Percentiles rank a stretch among this genome's conserved stretches.
Evolutionary conservation across 1,140 invertebrate genomes (phyloP).

Genomic region (Pentalonia nigronervosa): DNA sequence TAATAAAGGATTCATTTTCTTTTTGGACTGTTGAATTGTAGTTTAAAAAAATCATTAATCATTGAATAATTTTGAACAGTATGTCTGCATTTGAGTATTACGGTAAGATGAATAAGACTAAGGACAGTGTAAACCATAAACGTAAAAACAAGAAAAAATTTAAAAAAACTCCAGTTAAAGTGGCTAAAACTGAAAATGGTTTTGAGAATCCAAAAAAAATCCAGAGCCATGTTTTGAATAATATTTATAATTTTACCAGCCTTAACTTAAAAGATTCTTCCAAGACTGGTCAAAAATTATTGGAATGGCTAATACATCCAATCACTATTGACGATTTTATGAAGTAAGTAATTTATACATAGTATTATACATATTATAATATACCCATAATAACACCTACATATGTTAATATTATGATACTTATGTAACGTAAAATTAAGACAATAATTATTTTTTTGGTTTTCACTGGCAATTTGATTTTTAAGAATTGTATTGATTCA

Average conservation of each 20-base stretch:
- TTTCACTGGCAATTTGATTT: neutral
- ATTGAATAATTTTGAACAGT: neutral
- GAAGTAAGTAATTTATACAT: conserved; percentile 63
- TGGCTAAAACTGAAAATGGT: neutral
- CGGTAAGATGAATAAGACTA: neutral
- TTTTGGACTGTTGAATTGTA: neutral
- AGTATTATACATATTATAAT: neutral
- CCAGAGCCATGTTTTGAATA: neutral
- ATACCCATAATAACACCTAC: too few relatives aligned
- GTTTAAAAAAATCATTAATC: neutral
- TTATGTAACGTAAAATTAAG: neutral
- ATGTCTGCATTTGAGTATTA: conserved; percentile 44
- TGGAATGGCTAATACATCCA: conserved; percentile 77
- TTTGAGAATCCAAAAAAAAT: neutral
- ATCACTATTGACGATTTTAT: conserved; percentile 73
- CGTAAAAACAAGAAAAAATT: conserved; percentile 22
- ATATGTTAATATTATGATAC: neutral
- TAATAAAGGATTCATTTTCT: too few relatives aligned
- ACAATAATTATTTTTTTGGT: neutral
- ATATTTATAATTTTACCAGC: neutral
- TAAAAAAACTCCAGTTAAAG: neutral
- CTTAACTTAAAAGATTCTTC: conserved; percentile 38
- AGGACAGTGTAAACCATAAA: neutral
- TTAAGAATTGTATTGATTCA: neutral
- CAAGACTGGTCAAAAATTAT: conserved; percentile 63